phyloP scores from a whole-genome alignment of 2,113 vertebrate genomes.

The Nannobrachium achirus region DNA sequence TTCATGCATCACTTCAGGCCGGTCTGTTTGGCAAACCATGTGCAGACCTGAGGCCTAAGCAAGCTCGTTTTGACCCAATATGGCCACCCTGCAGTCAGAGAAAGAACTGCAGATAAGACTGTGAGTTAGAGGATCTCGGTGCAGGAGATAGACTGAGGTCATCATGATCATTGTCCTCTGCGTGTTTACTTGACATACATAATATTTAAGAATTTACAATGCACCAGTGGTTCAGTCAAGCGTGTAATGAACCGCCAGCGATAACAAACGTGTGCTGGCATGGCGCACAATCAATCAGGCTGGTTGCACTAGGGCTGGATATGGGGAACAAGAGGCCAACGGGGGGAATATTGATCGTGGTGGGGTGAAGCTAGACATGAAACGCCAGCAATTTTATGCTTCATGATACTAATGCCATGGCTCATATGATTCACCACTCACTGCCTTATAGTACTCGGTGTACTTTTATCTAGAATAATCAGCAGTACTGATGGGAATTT shows the following conservation, averaged over 20 bases:
- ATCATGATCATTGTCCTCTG: background rate
- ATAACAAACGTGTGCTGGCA: conserved; percentile 5
- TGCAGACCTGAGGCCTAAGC: background rate
- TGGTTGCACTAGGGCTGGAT: background rate
- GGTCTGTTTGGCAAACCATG: background rate
- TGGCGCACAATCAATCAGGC: conserved; percentile 6
- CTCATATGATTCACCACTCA: conserved; percentile 1
- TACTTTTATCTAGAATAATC: background rate
- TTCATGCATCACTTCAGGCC: conserved; percentile 30
- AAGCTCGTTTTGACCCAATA: conserved; percentile 3
- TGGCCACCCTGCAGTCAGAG: background rate
- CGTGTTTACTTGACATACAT: background rate
- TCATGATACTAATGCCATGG: background rate
- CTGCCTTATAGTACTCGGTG: background rate
- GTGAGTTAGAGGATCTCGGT: background rate
- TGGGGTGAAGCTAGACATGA: background rate
- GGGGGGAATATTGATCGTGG: background rate
- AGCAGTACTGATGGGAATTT: no score
- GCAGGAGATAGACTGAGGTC: background rate
- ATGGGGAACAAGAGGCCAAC: background rate
- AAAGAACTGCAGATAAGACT: background rate
- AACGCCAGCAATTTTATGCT: background rate
- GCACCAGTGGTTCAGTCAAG: background rate
- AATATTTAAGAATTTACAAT: background rate
- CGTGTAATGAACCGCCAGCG: background rate